phyloP scores from a whole-genome alignment of 2,113 vertebrate genomes.

The Triplophysa rosa region DNA sequence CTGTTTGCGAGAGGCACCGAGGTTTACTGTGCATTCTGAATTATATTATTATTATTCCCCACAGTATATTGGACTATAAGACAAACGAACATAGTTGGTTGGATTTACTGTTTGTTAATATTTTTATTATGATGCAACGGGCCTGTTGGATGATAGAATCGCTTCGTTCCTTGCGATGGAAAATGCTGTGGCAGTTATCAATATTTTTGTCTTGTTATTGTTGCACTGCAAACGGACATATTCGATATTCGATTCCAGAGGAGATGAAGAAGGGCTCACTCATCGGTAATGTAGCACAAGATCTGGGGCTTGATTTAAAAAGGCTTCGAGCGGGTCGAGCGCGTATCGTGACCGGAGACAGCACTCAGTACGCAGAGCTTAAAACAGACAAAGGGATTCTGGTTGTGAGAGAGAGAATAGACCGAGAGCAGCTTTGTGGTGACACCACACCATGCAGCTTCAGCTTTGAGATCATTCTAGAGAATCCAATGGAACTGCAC shows the following conservation, averaged over 20 bases:
- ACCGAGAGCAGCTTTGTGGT: conserved; percentile 69
- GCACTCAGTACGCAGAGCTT: conserved; percentile 63
- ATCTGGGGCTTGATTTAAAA: conserved; percentile 49
- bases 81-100: background rate
- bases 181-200: background rate
- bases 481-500: conserved; percentile 69
- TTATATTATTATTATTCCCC: background rate
- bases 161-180: background rate
- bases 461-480: conserved; percentile 67
- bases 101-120: background rate
- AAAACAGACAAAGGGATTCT: conserved; percentile 66
- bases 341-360: conserved; percentile 61
- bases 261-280: conserved; percentile 53
- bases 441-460: conserved; percentile 66
- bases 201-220: background rate
- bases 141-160: background rate
- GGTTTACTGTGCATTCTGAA: background rate
- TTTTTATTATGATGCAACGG: background rate
- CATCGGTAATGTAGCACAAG: conserved; percentile 51
- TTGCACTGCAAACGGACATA: conserved; percentile 31
- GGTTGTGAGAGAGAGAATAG: conserved; percentile 68
- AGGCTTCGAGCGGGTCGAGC: conserved; percentile 45
- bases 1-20: background rate
- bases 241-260: conserved; percentile 53
- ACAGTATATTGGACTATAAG: background rate